Base-by-base conservation (phyloP, 2,113 vertebrate genomes). In the Callocephalon fimbriatum region DNA sequence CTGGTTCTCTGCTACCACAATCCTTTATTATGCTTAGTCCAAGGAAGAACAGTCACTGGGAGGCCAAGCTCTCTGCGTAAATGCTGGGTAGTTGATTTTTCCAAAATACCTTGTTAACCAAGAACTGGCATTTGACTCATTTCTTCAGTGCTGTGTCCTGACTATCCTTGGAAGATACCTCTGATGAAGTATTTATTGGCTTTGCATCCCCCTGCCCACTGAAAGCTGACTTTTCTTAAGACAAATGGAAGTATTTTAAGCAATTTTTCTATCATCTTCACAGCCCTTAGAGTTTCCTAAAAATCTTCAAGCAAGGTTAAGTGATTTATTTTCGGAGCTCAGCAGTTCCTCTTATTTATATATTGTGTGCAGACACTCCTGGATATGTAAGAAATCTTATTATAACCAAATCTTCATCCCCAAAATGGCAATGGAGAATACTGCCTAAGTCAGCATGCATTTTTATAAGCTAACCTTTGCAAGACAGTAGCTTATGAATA, bases 401-500 rank as follows among this genome's bases (percentile, higher is more conserved):
- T 70, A 65, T 38, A 73, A 83, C 32, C 0, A 2, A 88, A 38
- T 73, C 59, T 80, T 80, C 82, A 66, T 15, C 61, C 54, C 29
- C 82, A 26, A 86, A 93, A 83, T 77, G 63, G 38, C 67, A 86
- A 38, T 31, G 79, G 90, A 80, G 35, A 83, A 37, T 73, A 50
- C 22, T 84, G 63, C 42, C 37, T 59, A 88, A 84, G 25, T 82
- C 78, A 97, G 87, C 53, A 56, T 7, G 40, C 40, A 38, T 86
- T 95, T 94, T 91, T 61, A 61, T 86, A 90, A 86, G 48, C 32
- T 67, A 86, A 80, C 48, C 51, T 90, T 93, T n/a, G 19, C 22
- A 72, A 93, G 88, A 66, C 74, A 92, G 74, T 79, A 63, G 45
- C 45, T 80, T 76, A 53, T 75, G 75, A 93, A 54, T 23, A 86